A percentile compares a stretch with the other conserved stretches of the same genome.
Evolutionary conservation across 2,797 vertebrate species (phyloP).

Genomic region (Enteromius thamalakanensis): DNA sequence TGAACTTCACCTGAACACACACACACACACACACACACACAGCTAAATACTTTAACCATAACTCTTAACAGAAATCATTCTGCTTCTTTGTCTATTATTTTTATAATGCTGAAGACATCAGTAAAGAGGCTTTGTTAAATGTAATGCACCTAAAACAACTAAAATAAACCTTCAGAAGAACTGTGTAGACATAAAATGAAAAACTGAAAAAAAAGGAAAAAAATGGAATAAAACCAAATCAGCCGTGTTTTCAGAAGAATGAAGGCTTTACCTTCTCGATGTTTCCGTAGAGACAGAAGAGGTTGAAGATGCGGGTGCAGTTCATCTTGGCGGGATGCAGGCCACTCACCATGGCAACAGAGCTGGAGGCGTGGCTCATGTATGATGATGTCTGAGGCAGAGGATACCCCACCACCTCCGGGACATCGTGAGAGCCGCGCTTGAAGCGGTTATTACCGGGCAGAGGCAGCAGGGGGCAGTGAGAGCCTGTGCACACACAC

Average conservation of each 20-base stretch:
- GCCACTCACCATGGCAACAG: conserved; percentile 96
- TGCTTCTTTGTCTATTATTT: background rate
- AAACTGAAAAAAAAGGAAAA: background rate
- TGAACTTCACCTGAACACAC: conserved; percentile 89
- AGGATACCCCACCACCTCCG: conserved; percentile 92
- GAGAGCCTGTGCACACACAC: conserved; percentile 76
- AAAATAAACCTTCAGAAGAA: background rate
- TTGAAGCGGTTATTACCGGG: conserved; percentile 88
- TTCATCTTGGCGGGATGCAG: conserved; percentile 96
- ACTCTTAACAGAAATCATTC: background rate
- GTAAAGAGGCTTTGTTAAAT: background rate
- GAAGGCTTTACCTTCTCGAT: conserved; percentile 88
- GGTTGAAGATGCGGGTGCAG: conserved; percentile 96
- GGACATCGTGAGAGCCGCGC: conserved; percentile 87
- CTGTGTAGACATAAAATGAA: background rate
- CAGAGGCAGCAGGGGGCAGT: conserved; percentile 90
- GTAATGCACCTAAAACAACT: background rate
- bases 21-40: background rate
- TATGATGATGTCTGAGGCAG: conserved; percentile 87
- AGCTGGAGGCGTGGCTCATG: conserved; percentile 86
- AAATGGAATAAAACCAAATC: background rate
- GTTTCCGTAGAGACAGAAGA: conserved; percentile 98
- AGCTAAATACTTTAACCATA: background rate
- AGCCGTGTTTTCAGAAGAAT: background rate
- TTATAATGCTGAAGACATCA: background rate